phyloP scores from a whole-genome alignment of 2,888 invertebrate species.

The Scaptomyza parva region DNA sequence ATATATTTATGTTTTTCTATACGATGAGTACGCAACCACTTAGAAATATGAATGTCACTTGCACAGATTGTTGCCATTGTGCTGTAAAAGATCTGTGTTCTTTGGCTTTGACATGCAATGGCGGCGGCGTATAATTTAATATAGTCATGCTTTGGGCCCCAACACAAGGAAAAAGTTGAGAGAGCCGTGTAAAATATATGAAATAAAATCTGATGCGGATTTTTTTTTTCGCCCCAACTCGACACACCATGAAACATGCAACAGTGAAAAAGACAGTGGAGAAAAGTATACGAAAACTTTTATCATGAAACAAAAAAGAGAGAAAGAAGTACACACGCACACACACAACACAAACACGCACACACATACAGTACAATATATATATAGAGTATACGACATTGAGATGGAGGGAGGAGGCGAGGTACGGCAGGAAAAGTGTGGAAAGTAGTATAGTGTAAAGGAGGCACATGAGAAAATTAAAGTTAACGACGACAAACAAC shows the following conservation, averaged over 20 bases:
- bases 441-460: conserved; percentile 8
- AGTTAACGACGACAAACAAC: conserved; percentile 62
- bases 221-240: too few relatives aligned
- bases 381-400: conserved; percentile 34
- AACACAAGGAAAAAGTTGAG: conserved; percentile 8
- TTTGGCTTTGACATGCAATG: conserved; percentile 26
- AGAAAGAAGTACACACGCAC: conserved; percentile 18
- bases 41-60: conserved; percentile 14
- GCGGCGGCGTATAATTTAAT: conserved; percentile 26
- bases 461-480: conserved; percentile 53
- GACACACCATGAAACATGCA: conserved; percentile 56
- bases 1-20: neutral
- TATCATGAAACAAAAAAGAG: conserved; percentile 31
- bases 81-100: too few relatives aligned
- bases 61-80: neutral
- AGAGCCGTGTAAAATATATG: conserved; percentile 37
- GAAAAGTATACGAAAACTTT: conserved; percentile 51
- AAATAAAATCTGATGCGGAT: conserved; percentile 55
- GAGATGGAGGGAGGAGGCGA: conserved; percentile 6
- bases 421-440: neutral
- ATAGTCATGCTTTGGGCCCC: conserved; percentile 26
- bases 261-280: conserved; percentile 13
- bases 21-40: conserved; percentile 3
- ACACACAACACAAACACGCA: conserved; percentile 20
- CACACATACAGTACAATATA: conserved; percentile 15